Evolutionary conservation across 92 coral and sea anemone genomes (phyloP), one percentile per base, ranked within the genome.

Genomic region (Zoanthus sansibaricus): DNA sequence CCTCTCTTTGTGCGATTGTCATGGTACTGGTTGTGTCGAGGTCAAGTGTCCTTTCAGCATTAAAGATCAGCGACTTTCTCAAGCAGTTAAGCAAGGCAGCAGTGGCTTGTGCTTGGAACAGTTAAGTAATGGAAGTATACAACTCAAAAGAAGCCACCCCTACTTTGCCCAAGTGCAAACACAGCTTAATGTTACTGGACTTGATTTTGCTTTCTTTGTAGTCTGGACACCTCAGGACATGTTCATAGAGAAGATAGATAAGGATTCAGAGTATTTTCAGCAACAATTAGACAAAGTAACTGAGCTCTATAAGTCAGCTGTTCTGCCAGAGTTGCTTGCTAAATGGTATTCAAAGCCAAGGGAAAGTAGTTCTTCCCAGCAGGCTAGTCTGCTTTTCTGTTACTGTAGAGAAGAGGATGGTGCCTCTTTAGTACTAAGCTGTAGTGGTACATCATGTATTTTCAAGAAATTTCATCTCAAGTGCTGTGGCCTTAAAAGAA

Each of bases 201-300:
- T 52, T 52, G 69, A 62, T 62, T 62, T 62, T 62, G 69, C 69
- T 62, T 62, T 62, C 69, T 62, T 62, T 62, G 69, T 62, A n/a
- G 69, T 62, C 69, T 62, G 69, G 69, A 62, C 69, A 62, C 69
- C 69, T 62, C 69, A 62, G 69, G 69, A 62, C 69, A 62, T 62
- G 69, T 62, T 62, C 69, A 62, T 62, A 62, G 69, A 62, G 69
- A 62, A 62, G 69, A 62, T 62, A 5, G 69, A 62, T 62, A 62
- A 62, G 69, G 25, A 62, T 62, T 62, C 69, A 62, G 69, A 62
- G 69, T 62, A 62, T 62, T 62, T 62, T 62, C 69, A 62, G 18
- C 69, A 62, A 62, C 69, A 62, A 62, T 62, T 62, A 62, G 69
- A 62, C 25, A 62, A 62, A 15, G 69, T n/a, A 16, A 62, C 69